phyloP scores from a whole-genome alignment of 2,888 invertebrate species.

The Aromia moschata region DNA sequence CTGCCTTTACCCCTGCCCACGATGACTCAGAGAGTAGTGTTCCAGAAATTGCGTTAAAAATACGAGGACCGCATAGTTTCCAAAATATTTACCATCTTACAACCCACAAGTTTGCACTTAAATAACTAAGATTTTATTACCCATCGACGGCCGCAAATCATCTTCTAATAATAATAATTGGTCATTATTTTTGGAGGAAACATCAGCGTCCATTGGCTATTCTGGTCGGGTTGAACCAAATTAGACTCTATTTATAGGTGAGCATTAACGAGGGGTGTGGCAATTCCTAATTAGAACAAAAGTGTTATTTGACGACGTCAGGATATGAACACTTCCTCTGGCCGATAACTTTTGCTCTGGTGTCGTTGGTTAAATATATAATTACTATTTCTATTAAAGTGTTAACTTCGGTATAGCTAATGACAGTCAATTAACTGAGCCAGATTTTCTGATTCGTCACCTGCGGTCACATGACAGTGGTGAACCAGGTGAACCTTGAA shows the following conservation, averaged over 20 bases:
- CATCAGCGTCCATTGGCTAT: constrained; percentile 2
- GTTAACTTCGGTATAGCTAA: background rate
- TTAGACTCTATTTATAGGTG: background rate
- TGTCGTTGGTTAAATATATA: constrained; percentile 3
- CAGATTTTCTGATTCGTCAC: no score
- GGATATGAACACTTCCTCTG: background rate
- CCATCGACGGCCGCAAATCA: constrained; percentile 2
- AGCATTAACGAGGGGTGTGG: constrained; percentile 7
- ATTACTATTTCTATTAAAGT: background rate
- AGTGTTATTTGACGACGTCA: constrained; percentile 2
- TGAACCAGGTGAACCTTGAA: no score
- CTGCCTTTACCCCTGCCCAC: background rate
- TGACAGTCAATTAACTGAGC: no score
- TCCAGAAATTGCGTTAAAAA: constrained; percentile 14
- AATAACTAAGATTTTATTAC: constrained; percentile 9
- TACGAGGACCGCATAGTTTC: background rate
- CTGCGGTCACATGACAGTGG: no score
- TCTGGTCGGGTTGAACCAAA: constrained; percentile 1
- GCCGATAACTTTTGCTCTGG: background rate
- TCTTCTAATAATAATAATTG: constrained; percentile 3
- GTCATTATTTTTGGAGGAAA: constrained; percentile 4
- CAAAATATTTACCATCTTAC: constrained; percentile 8
- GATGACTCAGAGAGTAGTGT: background rate
- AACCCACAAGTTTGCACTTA: background rate
- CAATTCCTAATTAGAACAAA: constrained; percentile 1